Evolutionary conservation across 1,140 invertebrate species (phyloP).

Genomic region (Hycleus phaleratus): DNA sequence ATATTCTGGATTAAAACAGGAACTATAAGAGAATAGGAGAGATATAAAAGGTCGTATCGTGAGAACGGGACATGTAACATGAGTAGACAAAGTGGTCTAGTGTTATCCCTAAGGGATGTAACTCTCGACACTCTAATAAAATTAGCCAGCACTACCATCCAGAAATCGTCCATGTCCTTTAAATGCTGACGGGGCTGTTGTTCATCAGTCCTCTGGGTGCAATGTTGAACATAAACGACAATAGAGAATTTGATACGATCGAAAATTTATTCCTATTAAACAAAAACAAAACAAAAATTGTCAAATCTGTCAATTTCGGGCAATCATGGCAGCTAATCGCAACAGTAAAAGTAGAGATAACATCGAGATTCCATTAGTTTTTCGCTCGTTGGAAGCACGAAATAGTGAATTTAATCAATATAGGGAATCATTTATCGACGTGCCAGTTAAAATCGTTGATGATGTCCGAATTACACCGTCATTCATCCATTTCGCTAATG

Average conservation of each 20-base stretch:
- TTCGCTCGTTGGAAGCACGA: no score
- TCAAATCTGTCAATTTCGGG: no score
- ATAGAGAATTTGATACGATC: background rate
- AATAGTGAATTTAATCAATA: no score
- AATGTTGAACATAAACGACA: constrained; percentile 10
- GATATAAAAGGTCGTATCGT: constrained; percentile 1
- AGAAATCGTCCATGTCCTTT: constrained; percentile 1
- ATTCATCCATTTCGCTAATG: constrained; percentile 30
- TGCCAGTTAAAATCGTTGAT: constrained; percentile 10
- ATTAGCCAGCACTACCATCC: constrained; percentile 1
- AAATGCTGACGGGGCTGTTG: constrained; percentile 6
- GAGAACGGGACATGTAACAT: constrained; percentile 9
- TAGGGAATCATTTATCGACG: no score
- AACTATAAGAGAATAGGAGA: background rate
- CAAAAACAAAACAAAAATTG: no score
- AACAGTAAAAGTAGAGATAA: no score
- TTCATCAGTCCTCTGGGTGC: constrained; percentile 4
- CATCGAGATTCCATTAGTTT: no score
- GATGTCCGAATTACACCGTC: constrained; percentile 29
- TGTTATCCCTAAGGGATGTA: constrained; percentile 1
- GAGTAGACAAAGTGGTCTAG: constrained; percentile 4
- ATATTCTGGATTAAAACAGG: background rate
- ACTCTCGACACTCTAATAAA: constrained; percentile 14
- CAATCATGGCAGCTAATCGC: no score
- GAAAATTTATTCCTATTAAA: background rate